Evolutionary conservation across 1,140 invertebrate genomes (phyloP), one percentile per base, ranked within the genome.

Genomic region (Drosophila melanica): DNA sequence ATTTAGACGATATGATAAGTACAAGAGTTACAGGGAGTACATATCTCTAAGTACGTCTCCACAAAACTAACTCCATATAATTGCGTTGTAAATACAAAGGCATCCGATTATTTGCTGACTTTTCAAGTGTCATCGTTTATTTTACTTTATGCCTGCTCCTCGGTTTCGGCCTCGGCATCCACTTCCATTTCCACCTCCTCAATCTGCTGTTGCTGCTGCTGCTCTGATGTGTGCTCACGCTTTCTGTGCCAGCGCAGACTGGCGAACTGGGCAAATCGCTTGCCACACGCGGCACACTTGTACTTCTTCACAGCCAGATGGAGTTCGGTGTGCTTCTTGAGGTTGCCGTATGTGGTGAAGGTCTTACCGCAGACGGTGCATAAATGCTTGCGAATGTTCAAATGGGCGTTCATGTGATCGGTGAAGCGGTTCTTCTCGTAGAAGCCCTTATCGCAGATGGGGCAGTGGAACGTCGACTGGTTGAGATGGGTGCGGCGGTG

Each of bases 341-440:
- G 66, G 51, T 91, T 91, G 23, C 81, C 85, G 53, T 84, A 87
- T 23, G 90, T 90, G 44, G 90, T 91, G n/a, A 90, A 91, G 23
- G 78, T 75, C 57, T 91, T 91, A 7, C 85, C 90, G 20, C 90
- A 91, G 9, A 90, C 81, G 23, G 90, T 90, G 73, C 90, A 91
- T 54, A 79, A 64, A 71, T 91, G 90, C 62, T 91, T 91, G 42
- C 90, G 90, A 27, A 91, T 91, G 41, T 90, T 90, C 53, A 90
- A 71, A 64, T 91, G 90, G 9, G 75, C 75, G 71, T 91, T 91
- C 90, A 91, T 91, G 59, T 91, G 90, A 33, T 91, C 90, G 7
- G 90, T 91, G 35, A 87, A 91, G 35, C 90, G 85, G 39, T 91
- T 91, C 57, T 90, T 90, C 57, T 91, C 90, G 54, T 91, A 91